A percentile compares a stretch with the other conserved stretches of the same genome.
Evolutionary conservation across 2,888 invertebrate species (phyloP).

Genomic region (Rhabditoides inermis): DNA sequence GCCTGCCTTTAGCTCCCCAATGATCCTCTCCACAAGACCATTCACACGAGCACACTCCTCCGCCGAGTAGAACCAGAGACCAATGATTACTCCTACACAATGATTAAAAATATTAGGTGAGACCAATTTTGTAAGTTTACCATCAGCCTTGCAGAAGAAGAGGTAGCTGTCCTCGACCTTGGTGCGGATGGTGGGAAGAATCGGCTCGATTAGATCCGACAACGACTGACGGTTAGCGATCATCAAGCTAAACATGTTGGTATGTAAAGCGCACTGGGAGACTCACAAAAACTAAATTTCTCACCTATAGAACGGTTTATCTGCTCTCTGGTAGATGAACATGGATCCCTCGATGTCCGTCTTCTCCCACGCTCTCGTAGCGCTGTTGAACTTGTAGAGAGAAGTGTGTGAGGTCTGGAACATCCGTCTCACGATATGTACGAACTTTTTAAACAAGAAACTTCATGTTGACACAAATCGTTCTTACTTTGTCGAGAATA

Average conservation of each 20-base stretch:
- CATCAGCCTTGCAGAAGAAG: constrained; percentile 30
- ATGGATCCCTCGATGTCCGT: constrained; percentile 40
- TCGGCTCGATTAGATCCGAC: constrained; percentile 35
- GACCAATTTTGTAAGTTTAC: constrained; percentile 1
- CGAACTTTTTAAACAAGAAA: background rate
- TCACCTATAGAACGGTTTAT: constrained; percentile 30
- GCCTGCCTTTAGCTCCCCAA: constrained; percentile 16
- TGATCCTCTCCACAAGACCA: constrained; percentile 16
- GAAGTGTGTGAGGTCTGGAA: constrained; percentile 30
- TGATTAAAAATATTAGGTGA: background rate
- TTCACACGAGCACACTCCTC: constrained; percentile 19
- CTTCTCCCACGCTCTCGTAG: constrained; percentile 32
- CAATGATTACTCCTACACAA: constrained; percentile 24
- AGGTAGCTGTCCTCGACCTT: constrained; percentile 32
- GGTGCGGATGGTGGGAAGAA: constrained; percentile 22
- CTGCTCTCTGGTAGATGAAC: constrained; percentile 40
- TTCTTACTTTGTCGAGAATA: constrained; percentile 30
- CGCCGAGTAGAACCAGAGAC: constrained; percentile 31
- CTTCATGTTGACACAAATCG: background rate
- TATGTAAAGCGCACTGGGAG: background rate
- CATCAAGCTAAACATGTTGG: constrained; percentile 17
- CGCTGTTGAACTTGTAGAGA: constrained; percentile 30
- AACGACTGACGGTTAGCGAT: constrained; percentile 45
- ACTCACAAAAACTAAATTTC: background rate
- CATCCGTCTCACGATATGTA: background rate